Evolutionary conservation across 2,113 vertebrate species (phyloP), one percentile per base, ranked within the genome.

Genomic region (Nannospalax galili): DNA sequence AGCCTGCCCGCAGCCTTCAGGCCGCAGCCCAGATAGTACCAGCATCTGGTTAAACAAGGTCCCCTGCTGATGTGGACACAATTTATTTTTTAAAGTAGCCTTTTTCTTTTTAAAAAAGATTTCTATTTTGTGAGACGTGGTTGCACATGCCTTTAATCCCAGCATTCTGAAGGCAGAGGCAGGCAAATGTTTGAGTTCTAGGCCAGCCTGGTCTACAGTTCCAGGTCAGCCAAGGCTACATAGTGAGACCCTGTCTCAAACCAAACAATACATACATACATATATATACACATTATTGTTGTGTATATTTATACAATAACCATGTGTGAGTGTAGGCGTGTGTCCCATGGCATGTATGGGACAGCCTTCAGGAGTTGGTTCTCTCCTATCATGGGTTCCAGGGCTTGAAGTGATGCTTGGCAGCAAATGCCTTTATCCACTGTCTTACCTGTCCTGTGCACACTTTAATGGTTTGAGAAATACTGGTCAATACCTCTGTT

Each of bases 401-500:
- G 24, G 24, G 15, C 28, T 10, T 82, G 58, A 19, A 64, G 0
- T 42, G 19, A 64, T 58, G 16, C 37, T 84, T 40, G 16, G 37
- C 8, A 20, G 60, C 28, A 45, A 64, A n/a, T 37, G 79, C 79
- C 37, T 82, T 64, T 20, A 17, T 8, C n/a, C 16, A 30, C 80
- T 30, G 15, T 42, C 80, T 82, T 16, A 1, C 24, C 17, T 56
- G 78, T 15, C 78, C 62, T 19, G 5, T 10, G 1, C 4, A 14
- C 28, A 20, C 0, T 0, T 17, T 28, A 22, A 2, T 5, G n/a
- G 15, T 40, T 10, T 2, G 28, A 65, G 56, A 56, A 16, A 35
- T 32, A 0, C 16, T 7, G 40, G 40, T 52, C 4, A 1, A 0
- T 7, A 6, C 20, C 40, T 19, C 37, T 1, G 3, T 40, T 40